These are phyloP conservation scores for Catharus ustulatus DNA, from an alignment of 2,797 vertebrate species.

Conservation along the genomic window DNA sequence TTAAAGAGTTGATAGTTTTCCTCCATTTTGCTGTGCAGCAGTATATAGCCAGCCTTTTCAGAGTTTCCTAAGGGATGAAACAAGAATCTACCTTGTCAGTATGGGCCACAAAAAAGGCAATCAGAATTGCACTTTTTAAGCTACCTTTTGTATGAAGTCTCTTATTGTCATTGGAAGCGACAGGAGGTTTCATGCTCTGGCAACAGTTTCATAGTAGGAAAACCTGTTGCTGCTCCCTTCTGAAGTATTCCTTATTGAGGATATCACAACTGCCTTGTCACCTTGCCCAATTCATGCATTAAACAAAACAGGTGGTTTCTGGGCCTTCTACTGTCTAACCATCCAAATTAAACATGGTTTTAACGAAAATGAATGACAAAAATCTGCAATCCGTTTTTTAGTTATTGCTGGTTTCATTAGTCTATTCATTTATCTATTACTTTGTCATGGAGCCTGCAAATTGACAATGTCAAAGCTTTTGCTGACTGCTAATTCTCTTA, in stretches of 20 bases:
- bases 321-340: neutral
- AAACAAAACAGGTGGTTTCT: neutral
- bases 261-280: neutral
- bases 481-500: slow-evolving; percentile 37
- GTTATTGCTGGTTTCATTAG: slow-evolving; percentile 25
- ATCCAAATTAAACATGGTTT: neutral
- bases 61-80: neutral
- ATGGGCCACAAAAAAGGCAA: neutral
- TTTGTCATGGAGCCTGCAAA: slow-evolving; percentile 50
- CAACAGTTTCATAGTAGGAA: neutral
- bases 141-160: neutral
- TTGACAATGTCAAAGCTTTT: slow-evolving; percentile 77
- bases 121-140: neutral
- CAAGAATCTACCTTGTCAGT: neutral
- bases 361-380: neutral
- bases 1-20: neutral
- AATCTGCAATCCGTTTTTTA: neutral
- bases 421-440: slow-evolving; percentile 75
- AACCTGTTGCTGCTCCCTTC: neutral
- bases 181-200: neutral
- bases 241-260: neutral
- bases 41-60: neutral
- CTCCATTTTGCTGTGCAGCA: neutral
- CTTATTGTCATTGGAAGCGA: neutral
- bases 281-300: neutral